Percentiles rank a stretch among this genome's conserved stretches.
These are phyloP conservation scores for Drosophila sordidula DNA, from an alignment of 2,888 invertebrate genomes.

Conservation along the genomic window DNA sequence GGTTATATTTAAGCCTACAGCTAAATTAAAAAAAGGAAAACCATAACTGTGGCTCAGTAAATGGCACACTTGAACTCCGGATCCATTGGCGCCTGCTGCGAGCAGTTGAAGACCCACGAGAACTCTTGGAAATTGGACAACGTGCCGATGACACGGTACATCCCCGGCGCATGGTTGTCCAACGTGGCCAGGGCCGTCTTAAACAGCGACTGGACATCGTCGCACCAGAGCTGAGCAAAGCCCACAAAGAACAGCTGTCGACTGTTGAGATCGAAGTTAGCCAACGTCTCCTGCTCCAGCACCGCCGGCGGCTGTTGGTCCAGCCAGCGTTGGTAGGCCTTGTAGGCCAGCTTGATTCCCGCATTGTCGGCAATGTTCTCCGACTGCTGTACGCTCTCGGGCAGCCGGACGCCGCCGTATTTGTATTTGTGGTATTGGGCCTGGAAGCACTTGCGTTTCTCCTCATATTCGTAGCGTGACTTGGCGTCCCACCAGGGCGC, in stretches of 20 bases:
- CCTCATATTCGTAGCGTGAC: slow-evolving; percentile 74
- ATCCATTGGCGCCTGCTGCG: slow-evolving; percentile 77
- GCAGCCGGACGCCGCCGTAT: slow-evolving; percentile 64
- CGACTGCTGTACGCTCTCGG: slow-evolving; percentile 63
- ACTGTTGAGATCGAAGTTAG: slow-evolving; percentile 65
- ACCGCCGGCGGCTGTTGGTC: slow-evolving; percentile 44
- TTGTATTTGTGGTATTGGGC: slow-evolving; percentile 79
- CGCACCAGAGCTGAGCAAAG: slow-evolving; percentile 82
- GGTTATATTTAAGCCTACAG: slow-evolving; percentile 2
- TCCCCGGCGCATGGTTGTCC: slow-evolving; percentile 70
- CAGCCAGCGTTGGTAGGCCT: slow-evolving; percentile 80
- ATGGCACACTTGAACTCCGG: slow-evolving; percentile 81
- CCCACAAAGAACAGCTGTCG: slow-evolving; percentile 80
- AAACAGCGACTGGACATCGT: slow-evolving; percentile 69
- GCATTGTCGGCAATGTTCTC: slow-evolving; percentile 84
- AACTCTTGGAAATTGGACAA: slow-evolving; percentile 83
- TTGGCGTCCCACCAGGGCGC: slow-evolving; percentile 79
- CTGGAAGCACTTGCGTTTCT: slow-evolving; percentile 78
- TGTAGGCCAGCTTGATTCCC: slow-evolving; percentile 81
- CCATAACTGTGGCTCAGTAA: slow-evolving; percentile 55
- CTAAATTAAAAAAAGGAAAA: not conserved
- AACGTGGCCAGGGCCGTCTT: slow-evolving; percentile 46
- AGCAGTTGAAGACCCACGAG: slow-evolving; percentile 80
- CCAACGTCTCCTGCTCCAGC: slow-evolving; percentile 61
- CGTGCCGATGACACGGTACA: slow-evolving; percentile 80